Percentiles rank a stretch among this genome's conserved stretches.
These are phyloP conservation scores for Leptestheria dahalacensis DNA, from an alignment of 1,140 invertebrate genomes.

Conservation along the genomic window DNA sequence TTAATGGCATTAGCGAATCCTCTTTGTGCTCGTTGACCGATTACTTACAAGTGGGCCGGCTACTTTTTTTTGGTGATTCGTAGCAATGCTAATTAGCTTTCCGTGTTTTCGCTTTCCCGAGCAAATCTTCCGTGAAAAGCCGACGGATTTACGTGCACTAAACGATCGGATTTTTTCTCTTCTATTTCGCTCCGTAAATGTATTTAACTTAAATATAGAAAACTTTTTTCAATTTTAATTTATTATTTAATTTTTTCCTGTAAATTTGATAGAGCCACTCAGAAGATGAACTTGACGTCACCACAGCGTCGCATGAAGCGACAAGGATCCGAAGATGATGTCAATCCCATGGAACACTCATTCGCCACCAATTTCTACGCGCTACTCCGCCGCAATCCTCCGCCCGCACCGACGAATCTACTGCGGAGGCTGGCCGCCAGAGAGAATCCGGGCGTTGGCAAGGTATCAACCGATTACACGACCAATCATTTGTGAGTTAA, in stretches of 20 bases:
- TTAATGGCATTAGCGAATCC: too few relatives aligned
- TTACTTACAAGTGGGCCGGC: too few relatives aligned
- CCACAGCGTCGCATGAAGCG: conserved; percentile 36
- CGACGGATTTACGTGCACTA: too few relatives aligned
- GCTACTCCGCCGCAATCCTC: conserved; percentile 50
- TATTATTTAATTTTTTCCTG: not conserved
- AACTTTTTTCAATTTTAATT: too few relatives aligned
- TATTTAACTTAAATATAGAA: too few relatives aligned
- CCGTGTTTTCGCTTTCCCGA: too few relatives aligned
- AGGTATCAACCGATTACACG: conserved; percentile 39
- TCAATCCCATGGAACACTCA: conserved; percentile 26
- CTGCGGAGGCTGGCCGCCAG: conserved; percentile 57
- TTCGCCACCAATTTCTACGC: conserved; percentile 44
- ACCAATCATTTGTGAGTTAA: not conserved
- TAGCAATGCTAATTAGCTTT: too few relatives aligned
- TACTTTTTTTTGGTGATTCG: too few relatives aligned
- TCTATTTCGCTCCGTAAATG: too few relatives aligned
- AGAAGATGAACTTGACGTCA: conserved; percentile 39
- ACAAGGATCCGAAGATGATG: conserved; percentile 34
- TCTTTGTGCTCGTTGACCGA: too few relatives aligned
- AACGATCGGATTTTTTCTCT: too few relatives aligned
- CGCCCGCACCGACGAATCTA: conserved; percentile 62
- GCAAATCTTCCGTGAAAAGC: too few relatives aligned
- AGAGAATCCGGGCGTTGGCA: conserved; percentile 68
- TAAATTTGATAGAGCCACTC: conserved; percentile 35